Evolutionary conservation across 2,888 invertebrate genomes (phyloP).

Genomic region (Patella ulyssiponensis): DNA sequence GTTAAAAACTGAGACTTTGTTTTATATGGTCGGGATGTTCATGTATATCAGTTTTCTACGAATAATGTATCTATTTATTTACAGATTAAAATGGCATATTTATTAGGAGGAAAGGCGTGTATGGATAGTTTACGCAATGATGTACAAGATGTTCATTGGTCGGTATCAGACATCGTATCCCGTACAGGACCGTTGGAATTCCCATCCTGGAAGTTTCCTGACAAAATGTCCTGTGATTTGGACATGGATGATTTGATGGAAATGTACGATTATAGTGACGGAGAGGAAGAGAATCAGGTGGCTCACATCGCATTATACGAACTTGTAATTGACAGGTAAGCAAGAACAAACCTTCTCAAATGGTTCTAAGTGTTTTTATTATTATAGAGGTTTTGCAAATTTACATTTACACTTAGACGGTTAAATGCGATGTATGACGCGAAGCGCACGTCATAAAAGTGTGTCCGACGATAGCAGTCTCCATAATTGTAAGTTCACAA

Average conservation of each 20-base stretch:
- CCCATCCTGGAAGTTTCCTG: conserved; percentile 73
- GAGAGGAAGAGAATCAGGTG: conserved; percentile 68
- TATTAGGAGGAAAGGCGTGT: conserved; percentile 63
- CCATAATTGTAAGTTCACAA: too few relatives aligned
- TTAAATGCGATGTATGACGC: too few relatives aligned
- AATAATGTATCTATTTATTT: too few relatives aligned
- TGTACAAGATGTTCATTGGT: conserved; percentile 68
- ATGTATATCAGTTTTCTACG: too few relatives aligned
- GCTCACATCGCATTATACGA: conserved; percentile 71
- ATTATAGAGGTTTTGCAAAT: too few relatives aligned
- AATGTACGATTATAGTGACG: conserved; percentile 60
- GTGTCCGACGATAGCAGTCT: too few relatives aligned
- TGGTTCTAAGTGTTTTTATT: too few relatives aligned
- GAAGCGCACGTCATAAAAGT: too few relatives aligned
- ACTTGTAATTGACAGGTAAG: conserved; percentile 71
- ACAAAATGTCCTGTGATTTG: conserved; percentile 66
- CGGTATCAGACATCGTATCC: conserved; percentile 64
- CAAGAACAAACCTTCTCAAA: background rate
- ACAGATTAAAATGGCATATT: conserved; percentile 55
- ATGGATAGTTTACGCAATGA: conserved; percentile 70
- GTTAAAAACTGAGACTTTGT: too few relatives aligned
- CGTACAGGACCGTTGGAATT: conserved; percentile 63
- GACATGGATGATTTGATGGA: conserved; percentile 69
- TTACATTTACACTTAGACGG: too few relatives aligned
- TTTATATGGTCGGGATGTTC: too few relatives aligned